Conservation (phyloP, 2,113 vertebrate species). For the Echinops telfairi region DNA sequence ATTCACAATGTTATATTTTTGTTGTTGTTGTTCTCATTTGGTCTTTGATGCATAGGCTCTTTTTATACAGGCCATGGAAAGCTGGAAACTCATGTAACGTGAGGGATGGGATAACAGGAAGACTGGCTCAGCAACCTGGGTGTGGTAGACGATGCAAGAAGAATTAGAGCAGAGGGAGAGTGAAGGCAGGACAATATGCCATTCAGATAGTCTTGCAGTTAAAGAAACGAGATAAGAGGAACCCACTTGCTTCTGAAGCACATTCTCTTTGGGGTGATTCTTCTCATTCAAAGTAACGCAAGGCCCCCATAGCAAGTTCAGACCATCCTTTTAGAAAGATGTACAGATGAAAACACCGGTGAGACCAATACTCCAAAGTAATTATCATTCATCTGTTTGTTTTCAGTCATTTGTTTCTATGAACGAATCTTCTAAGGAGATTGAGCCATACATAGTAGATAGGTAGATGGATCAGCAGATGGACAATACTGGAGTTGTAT, state of each 20-base stretch:
- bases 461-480: neutral
- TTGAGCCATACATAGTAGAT: neutral
- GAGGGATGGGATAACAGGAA: neutral
- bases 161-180: neutral
- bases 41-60: no score
- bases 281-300: neutral
- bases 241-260: neutral
- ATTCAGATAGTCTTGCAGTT: neutral
- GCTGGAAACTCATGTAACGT: neutral
- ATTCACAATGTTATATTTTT: no score
- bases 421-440: neutral
- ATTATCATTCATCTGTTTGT: neutral
- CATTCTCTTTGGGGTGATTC: neutral
- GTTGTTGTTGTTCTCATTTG: no score
- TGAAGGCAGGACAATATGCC: no score
- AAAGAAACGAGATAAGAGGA: neutral
- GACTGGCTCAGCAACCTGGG: neutral
- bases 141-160: neutral
- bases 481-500: neutral
- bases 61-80: neutral
- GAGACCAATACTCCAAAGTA: neutral
- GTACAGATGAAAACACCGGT: neutral
- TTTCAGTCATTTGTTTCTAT: slow-evolving; percentile 1
- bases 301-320: neutral
- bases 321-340: neutral